Percentiles rank a stretch among this genome's conserved stretches.
phyloP scores from a whole-genome alignment of 1,140 invertebrate species.

The Philotrypesis tridentata region DNA sequence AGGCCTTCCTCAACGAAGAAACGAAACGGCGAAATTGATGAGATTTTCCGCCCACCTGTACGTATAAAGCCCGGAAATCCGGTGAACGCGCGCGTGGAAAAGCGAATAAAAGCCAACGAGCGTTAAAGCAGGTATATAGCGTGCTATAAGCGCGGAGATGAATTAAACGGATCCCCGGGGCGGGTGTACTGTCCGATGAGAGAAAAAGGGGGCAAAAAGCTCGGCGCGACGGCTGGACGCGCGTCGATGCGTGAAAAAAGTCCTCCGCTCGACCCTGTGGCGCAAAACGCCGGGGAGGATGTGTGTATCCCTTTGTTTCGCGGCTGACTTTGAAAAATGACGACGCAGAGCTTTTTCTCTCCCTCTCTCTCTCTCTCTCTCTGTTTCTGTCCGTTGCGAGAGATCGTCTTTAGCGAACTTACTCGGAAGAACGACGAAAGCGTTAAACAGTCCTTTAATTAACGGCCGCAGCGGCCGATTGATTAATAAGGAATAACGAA shows the following conservation, averaged over 20 bases:
- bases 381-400: too few species aligned
- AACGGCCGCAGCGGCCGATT: neutral
- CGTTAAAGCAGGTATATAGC: neutral
- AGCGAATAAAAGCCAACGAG: conserved; percentile 26
- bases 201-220: conserved; percentile 1
- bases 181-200: neutral
- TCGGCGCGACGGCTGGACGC: neutral
- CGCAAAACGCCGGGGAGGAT: neutral
- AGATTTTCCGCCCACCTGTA: conserved; percentile 15
- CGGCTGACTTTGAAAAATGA: conserved; percentile 17
- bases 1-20: neutral
- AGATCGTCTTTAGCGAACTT: too few species aligned
- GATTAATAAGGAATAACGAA: conserved; percentile 13
- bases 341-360: too few species aligned
- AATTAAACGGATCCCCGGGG: conserved; percentile 23
- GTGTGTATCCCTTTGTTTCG: conserved; percentile 2
- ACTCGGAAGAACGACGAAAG: too few species aligned
- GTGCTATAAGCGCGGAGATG: neutral
- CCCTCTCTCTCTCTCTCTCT: too few species aligned
- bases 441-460: conserved; percentile 19
- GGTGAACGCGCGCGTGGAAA: neutral
- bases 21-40: conserved; percentile 20
- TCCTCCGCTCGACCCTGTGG: too few species aligned
- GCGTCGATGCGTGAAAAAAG: conserved; percentile 24
- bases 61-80: neutral